A percentile compares a stretch with the other conserved stretches of the same genome.
Evolutionary conservation across 2,888 invertebrate species (phyloP).

Genomic region (Xanthia togata): DNA sequence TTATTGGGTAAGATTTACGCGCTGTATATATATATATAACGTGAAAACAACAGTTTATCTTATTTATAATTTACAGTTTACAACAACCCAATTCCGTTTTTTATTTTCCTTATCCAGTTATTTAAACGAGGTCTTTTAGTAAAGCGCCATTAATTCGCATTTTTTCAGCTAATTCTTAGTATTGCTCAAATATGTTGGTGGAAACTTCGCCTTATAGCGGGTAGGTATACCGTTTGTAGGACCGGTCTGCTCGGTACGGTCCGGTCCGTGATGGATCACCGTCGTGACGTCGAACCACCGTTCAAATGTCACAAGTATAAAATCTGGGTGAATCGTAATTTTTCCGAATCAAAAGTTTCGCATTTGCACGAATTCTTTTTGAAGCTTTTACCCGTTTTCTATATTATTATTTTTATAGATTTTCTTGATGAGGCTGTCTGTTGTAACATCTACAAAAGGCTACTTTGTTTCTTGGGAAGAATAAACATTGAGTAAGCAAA

Average conservation of each 20-base stretch:
- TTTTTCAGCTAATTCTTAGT: constrained; percentile 44
- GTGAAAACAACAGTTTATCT: neutral
- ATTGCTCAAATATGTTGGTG: constrained; percentile 24
- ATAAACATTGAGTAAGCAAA: neutral
- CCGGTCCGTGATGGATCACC: constrained; percentile 66
- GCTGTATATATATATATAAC: too few relatives aligned
- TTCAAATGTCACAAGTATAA: constrained; percentile 54
- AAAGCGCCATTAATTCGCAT: neutral
- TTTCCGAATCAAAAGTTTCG: constrained; percentile 42
- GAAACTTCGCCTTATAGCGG: constrained; percentile 54
- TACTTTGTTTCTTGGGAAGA: neutral
- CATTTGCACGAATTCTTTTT: constrained; percentile 8
- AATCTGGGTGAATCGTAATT: constrained; percentile 57
- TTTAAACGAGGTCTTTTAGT: constrained; percentile 5
- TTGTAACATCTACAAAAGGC: neutral
- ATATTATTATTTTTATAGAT: neutral
- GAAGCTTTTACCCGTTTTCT: constrained; percentile 6
- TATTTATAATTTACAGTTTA: neutral
- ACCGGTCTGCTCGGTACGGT: constrained; percentile 69
- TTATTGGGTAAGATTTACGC: neutral
- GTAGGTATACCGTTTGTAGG: constrained; percentile 57
- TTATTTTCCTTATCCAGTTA: constrained; percentile 19
- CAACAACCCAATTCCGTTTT: neutral
- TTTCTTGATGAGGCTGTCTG: neutral
- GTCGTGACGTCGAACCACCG: constrained; percentile 61